These are phyloP conservation scores for Steatornis caripensis DNA, from an alignment of 2,113 vertebrate genomes.

Conservation along the genomic window DNA sequence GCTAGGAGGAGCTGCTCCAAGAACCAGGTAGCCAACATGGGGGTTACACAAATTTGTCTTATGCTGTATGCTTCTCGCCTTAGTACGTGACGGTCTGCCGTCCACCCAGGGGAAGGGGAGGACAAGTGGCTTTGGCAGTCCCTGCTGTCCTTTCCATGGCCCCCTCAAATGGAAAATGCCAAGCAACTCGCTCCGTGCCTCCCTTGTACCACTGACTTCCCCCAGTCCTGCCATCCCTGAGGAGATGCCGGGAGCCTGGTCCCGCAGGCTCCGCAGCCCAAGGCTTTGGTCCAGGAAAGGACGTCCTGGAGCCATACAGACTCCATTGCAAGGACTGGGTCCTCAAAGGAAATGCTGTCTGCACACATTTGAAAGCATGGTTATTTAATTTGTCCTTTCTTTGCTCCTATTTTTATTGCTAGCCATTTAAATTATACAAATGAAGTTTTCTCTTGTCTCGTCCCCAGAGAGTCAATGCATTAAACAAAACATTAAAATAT, in stretches of 20 bases:
- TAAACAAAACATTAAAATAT: constrained; percentile 28
- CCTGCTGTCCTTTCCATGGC: background rate
- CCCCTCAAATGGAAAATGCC: background rate
- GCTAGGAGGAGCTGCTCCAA: background rate
- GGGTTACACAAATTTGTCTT: background rate
- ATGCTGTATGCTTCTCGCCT: background rate
- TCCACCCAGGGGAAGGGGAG: background rate
- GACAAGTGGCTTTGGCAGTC: background rate
- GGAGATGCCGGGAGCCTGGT: background rate
- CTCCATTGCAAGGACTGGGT: background rate
- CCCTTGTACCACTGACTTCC: background rate
- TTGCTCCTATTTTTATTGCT: constrained; percentile 21
- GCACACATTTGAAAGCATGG: background rate
- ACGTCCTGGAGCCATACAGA: background rate
- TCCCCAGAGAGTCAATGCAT: background rate
- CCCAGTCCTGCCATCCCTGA: background rate
- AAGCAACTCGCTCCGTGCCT: fast-evolving
- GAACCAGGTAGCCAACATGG: background rate
- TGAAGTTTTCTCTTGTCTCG: background rate
- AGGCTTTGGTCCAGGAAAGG: background rate
- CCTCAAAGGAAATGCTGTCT: background rate
- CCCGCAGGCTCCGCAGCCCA: background rate
- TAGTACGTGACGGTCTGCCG: fast-evolving
- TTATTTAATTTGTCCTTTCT: background rate
- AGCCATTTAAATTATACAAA: constrained; percentile 34